phyloP scores from a whole-genome alignment of 2,113 vertebrate species.

The Hypanus sabinus region DNA sequence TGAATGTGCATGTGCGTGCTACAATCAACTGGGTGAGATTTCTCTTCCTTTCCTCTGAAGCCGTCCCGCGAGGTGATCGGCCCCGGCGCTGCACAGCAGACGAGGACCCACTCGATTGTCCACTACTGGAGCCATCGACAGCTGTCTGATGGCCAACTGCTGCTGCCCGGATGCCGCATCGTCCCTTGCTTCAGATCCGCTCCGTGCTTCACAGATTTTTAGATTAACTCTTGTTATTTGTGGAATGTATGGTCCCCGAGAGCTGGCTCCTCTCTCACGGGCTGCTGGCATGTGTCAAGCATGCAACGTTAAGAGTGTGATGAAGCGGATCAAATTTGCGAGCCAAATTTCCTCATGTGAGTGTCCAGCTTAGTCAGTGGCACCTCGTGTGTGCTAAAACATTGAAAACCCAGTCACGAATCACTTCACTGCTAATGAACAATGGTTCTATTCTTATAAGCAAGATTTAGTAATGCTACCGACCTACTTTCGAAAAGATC shows the following conservation, averaged over 20 bases:
- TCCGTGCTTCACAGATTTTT: neutral
- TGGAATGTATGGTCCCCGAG: neutral
- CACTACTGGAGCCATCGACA: neutral
- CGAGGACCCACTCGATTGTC: neutral
- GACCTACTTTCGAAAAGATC: neutral
- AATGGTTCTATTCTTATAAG: neutral
- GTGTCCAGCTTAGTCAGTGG: neutral
- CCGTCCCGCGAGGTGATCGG: neutral
- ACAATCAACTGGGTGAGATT: neutral
- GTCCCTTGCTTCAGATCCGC: too few species aligned
- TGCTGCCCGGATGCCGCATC: too few species aligned
- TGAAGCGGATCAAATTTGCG: neutral
- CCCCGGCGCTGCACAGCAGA: neutral
- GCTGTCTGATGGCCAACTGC: neutral
- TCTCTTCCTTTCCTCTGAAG: neutral
- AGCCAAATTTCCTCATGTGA: neutral
- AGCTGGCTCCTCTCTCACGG: neutral
- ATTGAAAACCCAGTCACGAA: neutral
- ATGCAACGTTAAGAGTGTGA: neutral
- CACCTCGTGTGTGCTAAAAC: neutral
- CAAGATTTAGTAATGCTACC: neutral
- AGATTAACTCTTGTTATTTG: neutral
- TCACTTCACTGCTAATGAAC: neutral
- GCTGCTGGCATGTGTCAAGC: too few species aligned
- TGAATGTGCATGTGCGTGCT: neutral